phyloP scores from a whole-genome alignment of 2,797 vertebrate genomes.

The Sparus aurata region DNA sequence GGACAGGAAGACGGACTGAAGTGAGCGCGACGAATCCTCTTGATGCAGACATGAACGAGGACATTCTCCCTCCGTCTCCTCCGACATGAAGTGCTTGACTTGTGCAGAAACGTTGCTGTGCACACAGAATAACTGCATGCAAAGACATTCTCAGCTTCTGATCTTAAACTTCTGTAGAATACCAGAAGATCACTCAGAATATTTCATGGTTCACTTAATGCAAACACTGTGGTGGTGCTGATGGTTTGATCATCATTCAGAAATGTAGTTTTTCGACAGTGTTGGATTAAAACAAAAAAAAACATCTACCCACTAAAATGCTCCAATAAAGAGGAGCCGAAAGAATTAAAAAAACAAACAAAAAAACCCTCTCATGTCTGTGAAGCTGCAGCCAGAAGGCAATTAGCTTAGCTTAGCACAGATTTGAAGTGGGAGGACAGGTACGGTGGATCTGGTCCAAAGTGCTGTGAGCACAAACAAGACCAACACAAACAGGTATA shows the following conservation, averaged over 20 bases:
- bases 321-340: background rate
- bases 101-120: too few species aligned
- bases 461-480: background rate
- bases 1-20: background rate
- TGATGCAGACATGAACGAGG: constrained; percentile 1
- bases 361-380: background rate
- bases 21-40: background rate
- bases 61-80: background rate
- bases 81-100: background rate
- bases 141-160: constrained; percentile 1
- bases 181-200: background rate
- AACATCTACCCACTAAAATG: background rate
- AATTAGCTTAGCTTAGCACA: background rate
- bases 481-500: background rate
- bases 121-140: too few species aligned
- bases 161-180: background rate
- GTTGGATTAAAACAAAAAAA: background rate
- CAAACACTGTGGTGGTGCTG: background rate
- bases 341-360: too few species aligned
- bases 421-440: background rate
- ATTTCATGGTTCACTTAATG: background rate
- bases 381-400: background rate
- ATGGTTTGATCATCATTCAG: background rate
- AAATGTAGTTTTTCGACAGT: background rate
- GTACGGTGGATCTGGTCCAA: background rate